Base-by-base conservation (phyloP, 2,797 vertebrate species). In the Pipistrellus kuhlii region DNA sequence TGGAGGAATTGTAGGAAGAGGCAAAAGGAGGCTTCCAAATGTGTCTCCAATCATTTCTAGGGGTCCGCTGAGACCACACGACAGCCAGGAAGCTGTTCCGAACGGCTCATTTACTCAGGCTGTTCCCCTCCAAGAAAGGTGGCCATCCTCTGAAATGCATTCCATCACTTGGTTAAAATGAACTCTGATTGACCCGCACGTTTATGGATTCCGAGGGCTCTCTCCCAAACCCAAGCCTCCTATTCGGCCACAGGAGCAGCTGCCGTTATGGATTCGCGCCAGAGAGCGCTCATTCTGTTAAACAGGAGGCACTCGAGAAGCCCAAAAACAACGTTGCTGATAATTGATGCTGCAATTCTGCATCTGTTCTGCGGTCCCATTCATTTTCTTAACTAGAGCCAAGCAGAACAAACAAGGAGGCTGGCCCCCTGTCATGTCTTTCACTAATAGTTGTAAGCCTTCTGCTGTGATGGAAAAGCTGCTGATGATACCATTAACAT, bases 331-430 rank as follows among this genome's bases (percentile, higher is more conserved):
- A 62, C 96, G 32, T 46, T 73, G 75, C 92, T 71, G 73, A 95
- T 95, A 97, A 77, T 93, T 94, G 94, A 83, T 38, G 59, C 81
- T 94, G 88, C 89, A 90, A 91, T 97, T 97, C 91, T 90, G 94
- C 96, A 85, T 97, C 95, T 97, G 92, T 97, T 97, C 94, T 11
- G 1, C 53, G 75, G 80, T 96, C 76, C 84, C 92, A 95, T 96
- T 97, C 93, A 96, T 97, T 97, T 97, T 96, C 94, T 96, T 97
- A 97, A 97, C 96, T 93, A 95, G 86, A 89, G 51, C 93, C 93
- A 41, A 88, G 30, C 80, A 95, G 93, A 96, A 87, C 91, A 88
- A 85, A 97, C 78, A 87, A 23, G 11, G 69, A 62, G 75, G 55
- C 89, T 64, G 46, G 69, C 96, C 93, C 92, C 57, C 76, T 97